These are phyloP conservation scores for Aphodius sticticus DNA, from an alignment of 2,888 invertebrate species.

Conservation along the genomic window DNA sequence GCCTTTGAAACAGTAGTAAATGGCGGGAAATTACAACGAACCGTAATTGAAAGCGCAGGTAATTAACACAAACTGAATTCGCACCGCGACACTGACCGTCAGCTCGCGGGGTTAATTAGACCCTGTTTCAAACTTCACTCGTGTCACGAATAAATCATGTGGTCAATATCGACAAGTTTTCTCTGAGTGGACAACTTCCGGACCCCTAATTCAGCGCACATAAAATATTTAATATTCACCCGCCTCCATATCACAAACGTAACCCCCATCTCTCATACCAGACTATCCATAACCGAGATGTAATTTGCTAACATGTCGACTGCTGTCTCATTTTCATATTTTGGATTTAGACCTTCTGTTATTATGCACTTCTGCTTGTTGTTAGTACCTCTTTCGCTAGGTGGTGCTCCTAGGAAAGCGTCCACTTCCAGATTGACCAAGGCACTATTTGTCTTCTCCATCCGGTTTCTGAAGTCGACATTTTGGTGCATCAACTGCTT, in stretches of 20 bases:
- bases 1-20: no score
- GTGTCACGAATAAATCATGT: constrained; percentile 43
- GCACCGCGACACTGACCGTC: constrained; percentile 41
- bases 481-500: no score
- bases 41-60: constrained; percentile 50
- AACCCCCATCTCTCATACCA: background rate
- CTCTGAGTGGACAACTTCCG: background rate
- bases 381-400: no score
- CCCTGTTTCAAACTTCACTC: constrained; percentile 45
- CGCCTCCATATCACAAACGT: background rate
- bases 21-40: constrained; percentile 43
- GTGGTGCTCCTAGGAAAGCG: no score
- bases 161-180: constrained; percentile 38
- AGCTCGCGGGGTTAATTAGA: constrained; percentile 46
- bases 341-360: background rate
- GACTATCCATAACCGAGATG: background rate
- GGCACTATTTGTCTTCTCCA: no score
- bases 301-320: background rate
- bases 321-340: constrained; percentile 7
- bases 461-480: no score
- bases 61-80: constrained; percentile 49
- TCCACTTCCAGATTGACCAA: no score
- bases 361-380: no score
- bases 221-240: constrained; percentile 26
- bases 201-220: constrained; percentile 21